A percentile compares a stretch with the other conserved stretches of the same genome.
These are phyloP conservation scores for Isichthys henryi DNA, from an alignment of 2,113 vertebrate species.

Conservation along the genomic window DNA sequence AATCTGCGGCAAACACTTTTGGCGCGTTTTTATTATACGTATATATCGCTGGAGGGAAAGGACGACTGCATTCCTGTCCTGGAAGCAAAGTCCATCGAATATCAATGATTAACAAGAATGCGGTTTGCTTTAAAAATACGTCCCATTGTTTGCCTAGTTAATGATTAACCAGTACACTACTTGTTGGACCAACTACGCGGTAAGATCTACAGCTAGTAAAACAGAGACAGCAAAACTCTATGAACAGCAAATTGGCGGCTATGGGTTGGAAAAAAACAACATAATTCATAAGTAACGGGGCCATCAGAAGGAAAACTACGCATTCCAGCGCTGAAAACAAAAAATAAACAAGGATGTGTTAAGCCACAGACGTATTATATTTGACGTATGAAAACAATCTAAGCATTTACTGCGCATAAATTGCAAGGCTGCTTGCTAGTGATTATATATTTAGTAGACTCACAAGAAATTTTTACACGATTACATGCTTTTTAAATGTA, in stretches of 20 bases:
- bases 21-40: background rate
- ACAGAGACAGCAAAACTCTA: background rate
- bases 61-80: background rate
- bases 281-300: background rate
- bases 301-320: background rate
- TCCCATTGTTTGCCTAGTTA: background rate
- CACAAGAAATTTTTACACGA: background rate
- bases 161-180: background rate
- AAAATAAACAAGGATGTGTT: background rate
- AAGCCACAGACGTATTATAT: background rate
- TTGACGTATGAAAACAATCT: background rate
- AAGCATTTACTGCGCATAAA: background rate
- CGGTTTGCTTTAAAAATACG: background rate
- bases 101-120: background rate
- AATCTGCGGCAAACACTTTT: background rate
- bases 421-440: background rate
- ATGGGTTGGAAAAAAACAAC: background rate
- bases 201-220: background rate
- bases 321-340: background rate
- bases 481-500: background rate
- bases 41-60: background rate
- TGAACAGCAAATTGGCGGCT: background rate
- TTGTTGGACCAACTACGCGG: background rate
- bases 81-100: background rate
- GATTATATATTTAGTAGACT: background rate